Evolutionary conservation across 2,113 vertebrate genomes (phyloP), one percentile per base, ranked within the genome.

Genomic region (Sinocyclocheilus grahami): DNA sequence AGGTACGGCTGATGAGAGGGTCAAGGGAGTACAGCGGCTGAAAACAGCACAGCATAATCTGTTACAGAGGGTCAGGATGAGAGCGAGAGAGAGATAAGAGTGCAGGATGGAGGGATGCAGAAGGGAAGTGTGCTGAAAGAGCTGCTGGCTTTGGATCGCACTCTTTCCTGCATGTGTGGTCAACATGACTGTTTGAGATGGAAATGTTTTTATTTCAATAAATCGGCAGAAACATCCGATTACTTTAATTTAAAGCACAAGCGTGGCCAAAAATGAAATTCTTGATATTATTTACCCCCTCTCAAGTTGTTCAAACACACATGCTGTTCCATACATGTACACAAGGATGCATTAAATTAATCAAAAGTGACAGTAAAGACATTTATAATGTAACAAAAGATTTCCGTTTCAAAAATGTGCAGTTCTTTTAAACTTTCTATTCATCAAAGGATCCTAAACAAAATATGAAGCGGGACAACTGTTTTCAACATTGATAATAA

Each of bases 1-100:
- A 88, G 98, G 98, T 99, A 89, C 86, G 83, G 27, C 20, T 74
- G 24, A 20, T 72, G 65, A 30, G 46, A 7, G 75, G 48, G 48
- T 55, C 76, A 76, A 42, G 5, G n/a, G n/a, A 76, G 72, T 42
- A 76, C 72, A 24, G 42, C 22, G 12, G 72, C 72, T 46, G 72
- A 46, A 75, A 48, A 48, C 20, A 75, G 69, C 37, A 72, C 33
- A 72, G 33, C 22, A 12, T 72, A 72, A 72, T 72, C 69, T 72
- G 37, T 42, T 5, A 72, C 69, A 72, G 69, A 42, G 60, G 13
- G 5, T 60, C 46, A 82, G 30, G 33, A 24, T 11, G 27, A 83
- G 30, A 62, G 30, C 20, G 62, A 51, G 51, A 74, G 20, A 82
- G 53, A 55, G 77, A 22, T 1, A 1, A 27, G 27, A 27, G 27